A percentile compares a stretch with the other conserved stretches of the same genome.
phyloP scores from a whole-genome alignment of 2,888 invertebrate species.

The Coremacera marginata region DNA sequence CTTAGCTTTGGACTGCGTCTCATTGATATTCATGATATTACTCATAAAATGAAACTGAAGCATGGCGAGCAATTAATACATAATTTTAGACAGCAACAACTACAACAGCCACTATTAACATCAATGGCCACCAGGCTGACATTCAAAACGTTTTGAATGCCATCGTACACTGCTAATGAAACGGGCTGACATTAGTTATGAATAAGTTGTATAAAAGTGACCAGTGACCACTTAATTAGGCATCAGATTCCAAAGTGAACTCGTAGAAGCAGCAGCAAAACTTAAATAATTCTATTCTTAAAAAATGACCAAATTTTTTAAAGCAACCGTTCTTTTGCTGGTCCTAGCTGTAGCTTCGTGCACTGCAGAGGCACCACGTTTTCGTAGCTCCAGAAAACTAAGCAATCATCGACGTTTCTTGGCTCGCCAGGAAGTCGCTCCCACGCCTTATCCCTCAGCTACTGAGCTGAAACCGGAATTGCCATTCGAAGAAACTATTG shows the following conservation, averaged over 20 bases:
- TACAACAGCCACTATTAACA: constrained; percentile 3
- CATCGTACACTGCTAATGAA: neutral
- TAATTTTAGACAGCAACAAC: constrained; percentile 8
- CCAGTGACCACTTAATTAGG: constrained; percentile 46
- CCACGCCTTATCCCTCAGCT: constrained; percentile 60
- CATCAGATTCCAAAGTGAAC: constrained; percentile 42
- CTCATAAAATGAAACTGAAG: constrained; percentile 10
- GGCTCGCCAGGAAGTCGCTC: constrained; percentile 51
- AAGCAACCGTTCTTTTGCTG: constrained; percentile 41
- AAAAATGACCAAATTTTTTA: constrained; percentile 37
- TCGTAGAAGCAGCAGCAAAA: constrained; percentile 33
- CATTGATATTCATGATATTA: constrained; percentile 30
- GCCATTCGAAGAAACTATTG: constrained; percentile 50
- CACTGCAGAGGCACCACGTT: constrained; percentile 44
- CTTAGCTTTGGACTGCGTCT: neutral
- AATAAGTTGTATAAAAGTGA: constrained; percentile 48
- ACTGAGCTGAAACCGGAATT: constrained; percentile 58
- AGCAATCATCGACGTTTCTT: constrained; percentile 48
- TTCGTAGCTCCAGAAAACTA: constrained; percentile 40
- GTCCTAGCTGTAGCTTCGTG: constrained; percentile 40
- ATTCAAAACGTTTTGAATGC: constrained; percentile 18
- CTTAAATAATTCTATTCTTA: neutral
- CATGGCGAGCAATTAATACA: constrained; percentile 23
- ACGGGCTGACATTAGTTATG: neutral
- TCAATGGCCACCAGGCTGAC: constrained; percentile 4